phyloP scores from a whole-genome alignment of 2,888 invertebrate genomes.

The Branchipolynoe longqiensis region DNA sequence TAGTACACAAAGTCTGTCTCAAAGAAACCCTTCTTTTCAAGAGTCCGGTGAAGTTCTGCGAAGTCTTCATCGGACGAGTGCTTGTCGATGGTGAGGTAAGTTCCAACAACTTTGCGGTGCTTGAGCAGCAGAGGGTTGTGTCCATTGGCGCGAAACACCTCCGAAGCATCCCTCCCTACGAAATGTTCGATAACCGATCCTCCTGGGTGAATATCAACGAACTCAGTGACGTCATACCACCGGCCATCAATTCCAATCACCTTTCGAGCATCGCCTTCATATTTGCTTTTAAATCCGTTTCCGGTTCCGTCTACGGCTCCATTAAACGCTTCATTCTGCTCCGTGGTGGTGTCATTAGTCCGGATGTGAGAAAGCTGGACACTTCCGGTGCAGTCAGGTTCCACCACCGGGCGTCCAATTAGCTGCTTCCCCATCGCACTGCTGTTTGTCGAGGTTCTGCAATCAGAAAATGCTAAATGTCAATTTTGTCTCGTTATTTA shows the following conservation, averaged over 20 bases:
- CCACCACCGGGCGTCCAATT: too few relatives aligned
- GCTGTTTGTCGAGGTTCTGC: too few relatives aligned
- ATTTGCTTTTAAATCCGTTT: too few relatives aligned
- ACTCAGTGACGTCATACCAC: conserved; percentile 62
- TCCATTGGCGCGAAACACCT: conserved; percentile 60
- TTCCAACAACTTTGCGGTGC: conserved; percentile 62
- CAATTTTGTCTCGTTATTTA: too few relatives aligned
- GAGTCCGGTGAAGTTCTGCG: conserved; percentile 57
- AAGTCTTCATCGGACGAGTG: conserved; percentile 65
- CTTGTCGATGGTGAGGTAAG: conserved; percentile 47
- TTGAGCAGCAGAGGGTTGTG: conserved; percentile 61
- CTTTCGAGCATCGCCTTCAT: conserved; percentile 11
- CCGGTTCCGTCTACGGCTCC: too few relatives aligned
- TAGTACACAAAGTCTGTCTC: conserved; percentile 63
- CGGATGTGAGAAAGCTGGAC: too few relatives aligned
- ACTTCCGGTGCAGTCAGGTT: too few relatives aligned
- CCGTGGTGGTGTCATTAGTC: too few relatives aligned
- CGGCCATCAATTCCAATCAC: conserved; percentile 59
- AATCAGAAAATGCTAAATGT: too few relatives aligned
- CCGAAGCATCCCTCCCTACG: conserved; percentile 60
- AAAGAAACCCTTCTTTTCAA: conserved; percentile 63
- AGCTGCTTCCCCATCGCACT: too few relatives aligned
- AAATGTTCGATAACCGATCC: conserved; percentile 63
- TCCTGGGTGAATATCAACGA: conserved; percentile 59
- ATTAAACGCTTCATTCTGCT: too few relatives aligned